These are phyloP conservation scores for Tamias sibiricus DNA, from an alignment of 2,113 vertebrate species.

Conservation along the genomic window DNA sequence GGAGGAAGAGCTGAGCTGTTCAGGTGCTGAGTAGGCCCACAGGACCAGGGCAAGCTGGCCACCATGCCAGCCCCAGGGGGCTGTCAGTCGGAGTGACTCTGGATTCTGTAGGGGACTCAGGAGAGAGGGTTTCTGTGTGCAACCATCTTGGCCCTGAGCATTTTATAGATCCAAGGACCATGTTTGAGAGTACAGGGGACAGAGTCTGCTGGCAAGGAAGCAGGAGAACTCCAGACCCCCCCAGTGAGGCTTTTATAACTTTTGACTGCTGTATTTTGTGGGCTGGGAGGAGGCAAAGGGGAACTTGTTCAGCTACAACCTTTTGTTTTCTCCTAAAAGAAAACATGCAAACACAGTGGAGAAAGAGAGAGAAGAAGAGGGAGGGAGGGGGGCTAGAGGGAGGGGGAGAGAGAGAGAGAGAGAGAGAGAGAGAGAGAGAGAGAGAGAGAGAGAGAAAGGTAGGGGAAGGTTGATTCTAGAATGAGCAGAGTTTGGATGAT, in stretches of 20 bases:
- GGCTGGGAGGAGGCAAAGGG: slow-evolving; percentile 28
- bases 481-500: neutral
- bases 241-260: neutral
- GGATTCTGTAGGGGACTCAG: neutral
- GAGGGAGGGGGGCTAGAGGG: neutral
- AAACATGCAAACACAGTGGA: neutral
- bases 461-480: neutral
- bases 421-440: neutral
- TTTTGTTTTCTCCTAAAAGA: neutral
- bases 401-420: neutral
- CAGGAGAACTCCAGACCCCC: neutral
- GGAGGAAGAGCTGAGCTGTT: slow-evolving; percentile 70
- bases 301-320: neutral
- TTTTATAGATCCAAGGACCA: neutral
- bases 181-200: neutral
- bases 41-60: neutral
- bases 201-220: neutral
- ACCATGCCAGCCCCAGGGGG: neutral
- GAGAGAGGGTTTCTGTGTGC: neutral
- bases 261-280: neutral
- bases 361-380: neutral
- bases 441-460: neutral
- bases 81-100: neutral
- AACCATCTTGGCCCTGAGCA: neutral
- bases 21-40: neutral